Percentiles rank a stretch among this genome's conserved stretches.
Evolutionary conservation across 2,888 invertebrate species (phyloP).

Genomic region (Drosophila ustulata): DNA sequence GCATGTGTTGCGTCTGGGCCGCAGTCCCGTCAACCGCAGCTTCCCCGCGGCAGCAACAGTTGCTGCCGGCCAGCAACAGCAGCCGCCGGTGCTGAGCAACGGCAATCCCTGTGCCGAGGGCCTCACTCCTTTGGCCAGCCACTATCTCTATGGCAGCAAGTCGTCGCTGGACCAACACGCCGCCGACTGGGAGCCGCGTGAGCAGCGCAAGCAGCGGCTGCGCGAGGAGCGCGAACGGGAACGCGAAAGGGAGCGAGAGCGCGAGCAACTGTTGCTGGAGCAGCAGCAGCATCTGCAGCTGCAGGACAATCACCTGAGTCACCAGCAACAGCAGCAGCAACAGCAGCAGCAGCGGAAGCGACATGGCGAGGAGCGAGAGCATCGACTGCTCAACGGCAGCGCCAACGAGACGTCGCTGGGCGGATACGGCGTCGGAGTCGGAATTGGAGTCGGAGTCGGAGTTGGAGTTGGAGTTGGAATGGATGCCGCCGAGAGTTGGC

Average conservation of each 20-base stretch:
- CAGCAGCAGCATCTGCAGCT: conserved; percentile 53
- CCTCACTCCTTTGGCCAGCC: conserved; percentile 75
- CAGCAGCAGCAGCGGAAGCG: conserved; percentile 54
- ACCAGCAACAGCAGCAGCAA: conserved; percentile 44
- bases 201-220: conserved; percentile 68
- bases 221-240: conserved; percentile 71
- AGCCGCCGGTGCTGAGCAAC: conserved; percentile 12
- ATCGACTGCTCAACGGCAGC: conserved; percentile 87
- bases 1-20: conserved; percentile 75
- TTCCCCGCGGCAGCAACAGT: conserved; percentile 21
- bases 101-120: conserved; percentile 74
- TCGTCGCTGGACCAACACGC: conserved; percentile 73
- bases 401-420: conserved; percentile 37
- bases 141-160: conserved; percentile 80
- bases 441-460: no score
- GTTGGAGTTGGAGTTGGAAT: background rate
- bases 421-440: conserved; percentile 23
- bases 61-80: conserved; percentile 42
- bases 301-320: conserved; percentile 54
- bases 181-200: conserved; percentile 75
- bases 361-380: conserved; percentile 87
- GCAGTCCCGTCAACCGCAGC: conserved; percentile 79
- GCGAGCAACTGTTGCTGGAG: conserved; percentile 55
- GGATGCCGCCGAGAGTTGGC: conserved; percentile 90
- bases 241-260: conserved; percentile 48